Conservation (phyloP, 2,888 invertebrate species). For the Dermolepida albohirtum region DNA sequence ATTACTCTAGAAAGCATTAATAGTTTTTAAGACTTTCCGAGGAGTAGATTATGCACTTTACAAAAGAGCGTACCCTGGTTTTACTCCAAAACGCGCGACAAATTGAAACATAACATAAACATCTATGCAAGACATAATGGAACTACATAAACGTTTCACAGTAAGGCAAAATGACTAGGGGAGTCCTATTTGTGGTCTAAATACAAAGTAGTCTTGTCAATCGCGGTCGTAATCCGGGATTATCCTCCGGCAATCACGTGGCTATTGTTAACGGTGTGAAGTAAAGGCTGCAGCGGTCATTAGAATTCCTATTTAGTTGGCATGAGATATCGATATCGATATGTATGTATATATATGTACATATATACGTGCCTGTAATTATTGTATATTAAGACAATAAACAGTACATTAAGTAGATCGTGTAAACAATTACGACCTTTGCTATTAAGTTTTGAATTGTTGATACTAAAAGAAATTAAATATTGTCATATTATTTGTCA, state of each 20-base stretch:
- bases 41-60: too few relatives aligned
- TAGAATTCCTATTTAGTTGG: conserved; percentile 45
- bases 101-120: conserved; percentile 3
- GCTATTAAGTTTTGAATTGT: neutral
- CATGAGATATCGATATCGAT: conserved; percentile 18
- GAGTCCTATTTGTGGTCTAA: conserved; percentile 32
- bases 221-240: conserved; percentile 64
- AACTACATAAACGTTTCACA: conserved; percentile 23
- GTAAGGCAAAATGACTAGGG: conserved; percentile 11
- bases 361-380: neutral
- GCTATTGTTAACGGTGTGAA: conserved; percentile 65
- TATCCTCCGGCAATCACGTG: conserved; percentile 65
- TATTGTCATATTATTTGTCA: too few relatives aligned
- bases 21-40: too few relatives aligned
- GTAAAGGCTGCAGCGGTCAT: conserved; percentile 59
- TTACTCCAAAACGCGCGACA: too few relatives aligned
- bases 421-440: conserved; percentile 7
- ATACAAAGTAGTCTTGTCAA: conserved; percentile 63
- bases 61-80: too few relatives aligned
- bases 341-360: neutral
- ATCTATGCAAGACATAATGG: conserved; percentile 23
- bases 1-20: too few relatives aligned
- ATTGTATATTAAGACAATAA: neutral
- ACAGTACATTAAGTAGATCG: neutral
- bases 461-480: neutral